Conservation (phyloP, 2,888 invertebrate genomes). For the Andrena haemorrhoa region DNA sequence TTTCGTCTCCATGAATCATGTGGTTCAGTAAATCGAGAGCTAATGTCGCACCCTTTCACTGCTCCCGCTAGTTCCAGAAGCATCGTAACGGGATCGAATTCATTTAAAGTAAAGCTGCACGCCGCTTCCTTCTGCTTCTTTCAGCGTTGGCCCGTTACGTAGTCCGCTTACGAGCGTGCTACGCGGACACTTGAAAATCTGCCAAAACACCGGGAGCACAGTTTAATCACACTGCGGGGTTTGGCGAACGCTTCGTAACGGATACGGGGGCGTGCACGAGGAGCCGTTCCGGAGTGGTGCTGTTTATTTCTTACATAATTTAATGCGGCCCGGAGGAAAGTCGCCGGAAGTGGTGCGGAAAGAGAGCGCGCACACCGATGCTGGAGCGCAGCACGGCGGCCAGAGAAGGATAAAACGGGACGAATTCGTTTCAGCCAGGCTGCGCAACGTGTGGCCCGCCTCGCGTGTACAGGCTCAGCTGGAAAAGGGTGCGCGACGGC, state of each 20-base stretch:
- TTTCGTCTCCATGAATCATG: too few species aligned
- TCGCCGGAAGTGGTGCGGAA: conserved; percentile 37
- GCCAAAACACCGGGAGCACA: conserved; percentile 63
- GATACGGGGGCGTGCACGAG: conserved; percentile 19
- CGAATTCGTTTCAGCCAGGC: background rate
- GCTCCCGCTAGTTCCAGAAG: background rate
- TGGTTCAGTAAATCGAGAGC: too few species aligned
- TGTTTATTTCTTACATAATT: conserved; percentile 76
- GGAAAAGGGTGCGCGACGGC: conserved; percentile 12
- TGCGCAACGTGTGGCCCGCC: background rate
- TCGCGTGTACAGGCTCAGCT: conserved; percentile 1
- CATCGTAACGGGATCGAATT: conserved; percentile 28
- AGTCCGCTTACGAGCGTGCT: conserved; percentile 23
- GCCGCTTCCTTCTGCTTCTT: conserved; percentile 6
- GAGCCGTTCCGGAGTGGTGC: conserved; percentile 3
- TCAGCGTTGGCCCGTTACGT: conserved; percentile 6
- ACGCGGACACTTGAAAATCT: conserved; percentile 57
- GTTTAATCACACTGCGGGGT: conserved; percentile 65
- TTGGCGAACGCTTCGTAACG: conserved; percentile 42
- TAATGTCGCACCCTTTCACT: too few species aligned
- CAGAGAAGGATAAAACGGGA: conserved; percentile 3
- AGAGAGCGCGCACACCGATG: background rate
- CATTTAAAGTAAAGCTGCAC: background rate
- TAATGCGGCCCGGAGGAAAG: conserved; percentile 55
- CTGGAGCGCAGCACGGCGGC: background rate